Conservation (phyloP, 2,888 invertebrate species). For the Cecidostiba fungosa region DNA sequence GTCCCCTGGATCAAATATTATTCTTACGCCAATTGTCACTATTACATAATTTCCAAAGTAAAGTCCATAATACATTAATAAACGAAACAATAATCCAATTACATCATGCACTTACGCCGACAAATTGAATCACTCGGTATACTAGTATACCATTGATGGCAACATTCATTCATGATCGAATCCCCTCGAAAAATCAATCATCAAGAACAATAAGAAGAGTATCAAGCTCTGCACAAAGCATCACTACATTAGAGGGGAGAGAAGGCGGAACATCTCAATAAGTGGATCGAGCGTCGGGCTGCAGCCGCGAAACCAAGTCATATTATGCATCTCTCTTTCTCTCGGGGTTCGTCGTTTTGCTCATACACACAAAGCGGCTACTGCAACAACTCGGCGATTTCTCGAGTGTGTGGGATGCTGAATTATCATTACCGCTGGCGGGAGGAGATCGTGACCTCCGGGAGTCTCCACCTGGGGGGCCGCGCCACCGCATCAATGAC, state of each 20-base stretch:
- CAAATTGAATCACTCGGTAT: slow-evolving; percentile 14
- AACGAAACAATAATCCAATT: not conserved
- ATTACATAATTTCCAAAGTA: too few relatives aligned
- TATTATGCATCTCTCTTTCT: not conserved
- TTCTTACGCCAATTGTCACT: too few relatives aligned
- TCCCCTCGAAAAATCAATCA: not conserved
- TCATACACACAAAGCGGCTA: slow-evolving; percentile 25
- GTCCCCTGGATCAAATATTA: too few relatives aligned
- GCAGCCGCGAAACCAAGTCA: not conserved
- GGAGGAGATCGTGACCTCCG: slow-evolving; percentile 46
- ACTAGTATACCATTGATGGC: slow-evolving; percentile 17
- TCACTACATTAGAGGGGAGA: not conserved
- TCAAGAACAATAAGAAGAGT: not conserved
- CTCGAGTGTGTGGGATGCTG: slow-evolving; percentile 7
- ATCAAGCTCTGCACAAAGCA: not conserved
- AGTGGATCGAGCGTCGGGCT: slow-evolving; percentile 41
- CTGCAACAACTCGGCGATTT: slow-evolving; percentile 5
- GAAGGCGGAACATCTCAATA: slow-evolving; percentile 50
- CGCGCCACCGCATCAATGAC: slow-evolving; percentile 5
- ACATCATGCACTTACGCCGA: not conserved
- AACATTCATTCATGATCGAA: slow-evolving; percentile 10
- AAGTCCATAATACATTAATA: not conserved
- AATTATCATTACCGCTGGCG: slow-evolving; percentile 39
- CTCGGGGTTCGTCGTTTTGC: not conserved
- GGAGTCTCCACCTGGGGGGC: slow-evolving; percentile 58